Evolutionary conservation across 2,888 invertebrate genomes (phyloP), one percentile per base, ranked within the genome.

Genomic region (Dascillus cervinus): DNA sequence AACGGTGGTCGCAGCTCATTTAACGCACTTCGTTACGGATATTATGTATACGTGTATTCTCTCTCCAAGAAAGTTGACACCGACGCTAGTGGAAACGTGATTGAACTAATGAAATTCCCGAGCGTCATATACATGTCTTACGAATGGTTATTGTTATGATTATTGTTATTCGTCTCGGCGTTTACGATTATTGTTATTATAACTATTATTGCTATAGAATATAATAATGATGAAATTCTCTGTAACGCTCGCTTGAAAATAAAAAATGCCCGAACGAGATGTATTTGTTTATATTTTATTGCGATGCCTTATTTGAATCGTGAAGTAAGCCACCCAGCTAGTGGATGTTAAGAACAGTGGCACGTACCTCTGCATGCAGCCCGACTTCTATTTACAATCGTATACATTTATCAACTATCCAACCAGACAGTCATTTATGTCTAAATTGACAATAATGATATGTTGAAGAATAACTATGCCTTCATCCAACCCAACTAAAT

Each of bases 141-240:
- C 47, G 41, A 62, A 62, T 46, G 58, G 58, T 61, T 59, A 62
- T 56, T 57, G 58, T 62, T 60, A 62, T 56, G 58, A 60, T 60
- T 58, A 60, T 58, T 59, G 58, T 60, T 60, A 60, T 60, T 55
- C 49, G 52, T 49, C 50, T 29, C 51, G 48, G 50, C 55, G 52
- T 55, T 56, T 56, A 57, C 52, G 52, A 53, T 54, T 53, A 58
- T 47, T 49, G 53, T 55, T 55, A 53, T 49, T 47, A 45, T 35
- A 32, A 37, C 37, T 37, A 31, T 31, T 35, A 32, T 37, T 35
- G 29, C 32, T 29, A 25, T 37, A 32, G 29, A 37, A 32, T 32
- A 25, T 36, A 32, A 29, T 37, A 32, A 32, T 27, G 5, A 13
- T 22, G 26, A 32, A 22, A 17, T 27, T 27, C 24, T 22, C 22